Percentiles rank a stretch among this genome's conserved stretches.
These are phyloP conservation scores for Zosterops borbonicus DNA, from an alignment of 2,113 vertebrate species.

Conservation along the genomic window DNA sequence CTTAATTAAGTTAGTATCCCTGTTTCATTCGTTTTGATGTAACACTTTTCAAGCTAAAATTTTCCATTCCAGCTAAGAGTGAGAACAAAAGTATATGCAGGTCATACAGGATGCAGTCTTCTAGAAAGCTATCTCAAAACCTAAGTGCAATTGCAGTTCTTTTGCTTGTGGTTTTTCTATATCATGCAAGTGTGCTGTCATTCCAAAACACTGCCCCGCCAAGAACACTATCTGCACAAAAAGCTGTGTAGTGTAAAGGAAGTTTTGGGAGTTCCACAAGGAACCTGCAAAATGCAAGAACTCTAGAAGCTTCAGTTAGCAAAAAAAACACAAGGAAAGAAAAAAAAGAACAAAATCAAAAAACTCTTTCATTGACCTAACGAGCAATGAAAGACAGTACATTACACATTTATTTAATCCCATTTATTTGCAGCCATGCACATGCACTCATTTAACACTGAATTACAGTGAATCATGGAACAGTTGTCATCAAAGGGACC, in stretches of 20 bases:
- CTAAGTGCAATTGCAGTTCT: not conserved
- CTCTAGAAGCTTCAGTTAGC: not conserved
- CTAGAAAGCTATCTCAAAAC: not conserved
- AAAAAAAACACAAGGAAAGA: too few species aligned
- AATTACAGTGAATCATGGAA: not conserved
- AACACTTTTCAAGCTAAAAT: not conserved
- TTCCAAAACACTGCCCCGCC: not conserved
- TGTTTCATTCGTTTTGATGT: not conserved
- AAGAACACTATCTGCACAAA: not conserved
- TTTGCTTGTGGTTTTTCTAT: not conserved
- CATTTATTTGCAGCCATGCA: not conserved
- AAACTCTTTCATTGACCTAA: not conserved
- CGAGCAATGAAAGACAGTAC: not conserved
- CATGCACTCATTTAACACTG: not conserved
- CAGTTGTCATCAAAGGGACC: not conserved
- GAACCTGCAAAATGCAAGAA: not conserved
- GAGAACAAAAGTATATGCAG: not conserved
- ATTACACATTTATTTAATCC: not conserved
- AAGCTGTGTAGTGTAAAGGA: not conserved
- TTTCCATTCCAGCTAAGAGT: not conserved
- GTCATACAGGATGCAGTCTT: not conserved
- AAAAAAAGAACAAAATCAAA: not conserved
- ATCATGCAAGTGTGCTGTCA: not conserved
- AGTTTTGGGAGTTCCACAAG: not conserved
- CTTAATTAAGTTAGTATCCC: not conserved